Evolutionary conservation across 2,888 invertebrate species (phyloP).

Genomic region (Calliphora vomitoria): DNA sequence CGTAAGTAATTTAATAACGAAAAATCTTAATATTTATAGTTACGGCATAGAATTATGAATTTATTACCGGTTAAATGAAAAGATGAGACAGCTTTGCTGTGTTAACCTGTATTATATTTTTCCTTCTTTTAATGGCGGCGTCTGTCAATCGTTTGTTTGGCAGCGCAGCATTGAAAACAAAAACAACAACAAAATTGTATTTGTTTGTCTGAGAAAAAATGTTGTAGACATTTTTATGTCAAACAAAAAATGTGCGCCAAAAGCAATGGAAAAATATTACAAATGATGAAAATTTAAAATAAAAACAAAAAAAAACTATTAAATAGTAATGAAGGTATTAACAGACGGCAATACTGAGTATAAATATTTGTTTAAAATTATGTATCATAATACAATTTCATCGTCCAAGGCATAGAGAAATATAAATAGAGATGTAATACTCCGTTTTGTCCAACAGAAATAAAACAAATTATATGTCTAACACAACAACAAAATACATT

Average conservation of each 20-base stretch:
- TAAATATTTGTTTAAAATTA: too few relatives aligned
- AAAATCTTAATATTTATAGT: background rate
- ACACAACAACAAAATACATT: too few relatives aligned
- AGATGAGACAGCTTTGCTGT: constrained; percentile 21
- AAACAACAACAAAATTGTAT: constrained; percentile 24
- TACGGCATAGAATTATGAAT: background rate
- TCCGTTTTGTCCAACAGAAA: too few relatives aligned
- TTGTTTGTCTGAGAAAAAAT: background rate
- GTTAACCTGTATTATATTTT: constrained; percentile 39
- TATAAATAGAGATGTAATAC: too few relatives aligned
- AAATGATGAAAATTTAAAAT: background rate
- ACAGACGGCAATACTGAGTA: background rate
- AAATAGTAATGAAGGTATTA: too few relatives aligned
- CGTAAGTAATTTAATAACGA: constrained; percentile 77
- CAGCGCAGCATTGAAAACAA: constrained; percentile 20
- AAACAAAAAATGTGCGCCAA: background rate
- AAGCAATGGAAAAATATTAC: background rate
- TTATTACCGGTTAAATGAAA: constrained; percentile 51
- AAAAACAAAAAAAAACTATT: too few relatives aligned
- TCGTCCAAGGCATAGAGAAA: too few relatives aligned
- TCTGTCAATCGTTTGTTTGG: constrained; percentile 39
- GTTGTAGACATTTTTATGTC: background rate
- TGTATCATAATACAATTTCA: too few relatives aligned
- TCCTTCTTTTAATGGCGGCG: constrained; percentile 57
- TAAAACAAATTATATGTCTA: too few relatives aligned